Conservation (phyloP, 2,888 invertebrate genomes). For the Acanthosepion lycidas region DNA sequence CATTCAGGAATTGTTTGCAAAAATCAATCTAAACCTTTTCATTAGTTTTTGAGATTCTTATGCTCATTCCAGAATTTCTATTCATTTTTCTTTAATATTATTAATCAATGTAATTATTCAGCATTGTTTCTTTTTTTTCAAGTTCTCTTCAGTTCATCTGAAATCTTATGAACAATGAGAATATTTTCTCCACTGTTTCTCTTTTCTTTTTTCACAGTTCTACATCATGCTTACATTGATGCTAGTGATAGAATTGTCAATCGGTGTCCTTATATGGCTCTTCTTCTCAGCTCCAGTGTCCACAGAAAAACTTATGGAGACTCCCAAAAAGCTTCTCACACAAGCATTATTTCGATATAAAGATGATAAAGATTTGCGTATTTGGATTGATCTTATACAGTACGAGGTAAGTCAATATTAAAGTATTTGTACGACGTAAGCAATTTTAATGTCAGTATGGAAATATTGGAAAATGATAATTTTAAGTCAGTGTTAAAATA, state of each 20-base stretch:
- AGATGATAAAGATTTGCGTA: constrained; percentile 64
- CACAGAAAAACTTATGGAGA: constrained; percentile 60
- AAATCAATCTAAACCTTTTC: too few relatives aligned
- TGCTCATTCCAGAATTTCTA: too few relatives aligned
- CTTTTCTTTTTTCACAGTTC: constrained; percentile 60
- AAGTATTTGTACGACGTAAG: not conserved
- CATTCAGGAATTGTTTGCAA: too few relatives aligned
- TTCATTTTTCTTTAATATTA: too few relatives aligned
- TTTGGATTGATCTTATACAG: constrained; percentile 69
- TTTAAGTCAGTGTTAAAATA: too few relatives aligned
- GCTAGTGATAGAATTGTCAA: constrained; percentile 63
- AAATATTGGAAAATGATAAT: too few relatives aligned
- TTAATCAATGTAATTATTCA: too few relatives aligned
- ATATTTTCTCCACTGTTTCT: not conserved
- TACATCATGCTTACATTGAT: constrained; percentile 65
- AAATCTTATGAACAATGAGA: not conserved
- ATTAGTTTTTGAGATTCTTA: too few relatives aligned
- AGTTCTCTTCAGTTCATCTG: not conserved
- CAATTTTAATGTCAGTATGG: too few relatives aligned
- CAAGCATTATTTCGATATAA: constrained; percentile 67
- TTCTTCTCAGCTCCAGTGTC: constrained; percentile 68
- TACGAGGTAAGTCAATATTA: constrained; percentile 62
- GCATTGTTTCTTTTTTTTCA: not conserved
- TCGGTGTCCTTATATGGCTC: constrained; percentile 64
- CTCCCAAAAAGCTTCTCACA: constrained; percentile 64